A percentile compares a stretch with the other conserved stretches of the same genome.
phyloP scores from a whole-genome alignment of 2,113 vertebrate genomes.

The Barnardius zonarius region DNA sequence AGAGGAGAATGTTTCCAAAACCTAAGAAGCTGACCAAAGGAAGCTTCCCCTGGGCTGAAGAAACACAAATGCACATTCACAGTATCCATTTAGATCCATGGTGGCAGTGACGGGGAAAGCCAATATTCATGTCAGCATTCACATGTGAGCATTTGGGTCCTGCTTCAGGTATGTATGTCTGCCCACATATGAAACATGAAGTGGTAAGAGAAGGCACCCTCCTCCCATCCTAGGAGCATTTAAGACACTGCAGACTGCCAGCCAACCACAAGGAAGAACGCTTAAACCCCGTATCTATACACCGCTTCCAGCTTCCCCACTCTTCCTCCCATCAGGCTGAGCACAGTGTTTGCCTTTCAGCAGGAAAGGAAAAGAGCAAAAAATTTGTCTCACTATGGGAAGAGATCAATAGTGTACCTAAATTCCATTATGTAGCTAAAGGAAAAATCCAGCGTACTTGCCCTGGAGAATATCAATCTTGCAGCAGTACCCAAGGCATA shows the following conservation, averaged over 20 bases:
- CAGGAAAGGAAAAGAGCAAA: background rate
- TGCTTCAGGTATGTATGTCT: background rate
- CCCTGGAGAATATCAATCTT: conserved; percentile 28
- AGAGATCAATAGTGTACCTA: conserved; percentile 25
- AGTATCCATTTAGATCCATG: background rate
- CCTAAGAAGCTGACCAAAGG: background rate
- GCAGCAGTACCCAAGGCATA: conserved; percentile 7
- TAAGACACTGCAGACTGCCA: background rate
- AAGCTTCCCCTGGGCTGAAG: background rate
- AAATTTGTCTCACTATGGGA: background rate
- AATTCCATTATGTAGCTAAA: background rate
- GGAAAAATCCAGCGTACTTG: conserved; percentile 8
- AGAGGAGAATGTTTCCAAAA: background rate
- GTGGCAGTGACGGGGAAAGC: background rate
- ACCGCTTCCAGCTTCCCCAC: background rate
- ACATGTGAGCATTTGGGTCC: background rate
- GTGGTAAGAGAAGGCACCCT: background rate
- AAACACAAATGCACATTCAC: background rate
- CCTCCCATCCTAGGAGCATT: background rate
- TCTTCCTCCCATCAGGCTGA: background rate
- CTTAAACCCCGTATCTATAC: background rate
- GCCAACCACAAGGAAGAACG: background rate
- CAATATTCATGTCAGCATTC: background rate
- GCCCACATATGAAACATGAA: background rate
- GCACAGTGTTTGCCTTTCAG: background rate